phyloP scores from a whole-genome alignment of 2,888 invertebrate genomes.

The Zootermopsis nevadensis region DNA sequence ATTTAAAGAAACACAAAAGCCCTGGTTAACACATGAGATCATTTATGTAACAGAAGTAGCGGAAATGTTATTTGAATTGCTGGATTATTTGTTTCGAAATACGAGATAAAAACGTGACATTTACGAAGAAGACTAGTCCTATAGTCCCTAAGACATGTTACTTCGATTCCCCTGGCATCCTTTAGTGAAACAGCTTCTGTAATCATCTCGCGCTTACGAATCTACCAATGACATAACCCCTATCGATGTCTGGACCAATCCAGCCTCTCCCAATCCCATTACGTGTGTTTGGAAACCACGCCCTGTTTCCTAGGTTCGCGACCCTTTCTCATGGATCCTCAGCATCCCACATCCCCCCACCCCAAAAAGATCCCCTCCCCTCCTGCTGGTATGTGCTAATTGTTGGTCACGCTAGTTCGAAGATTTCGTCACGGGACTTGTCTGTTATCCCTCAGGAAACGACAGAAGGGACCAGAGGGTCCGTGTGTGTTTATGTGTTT shows the following conservation, averaged over 20 bases:
- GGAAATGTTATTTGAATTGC: too few species aligned
- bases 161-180: neutral
- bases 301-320: constrained; percentile 18
- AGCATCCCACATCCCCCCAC: neutral
- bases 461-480: constrained; percentile 24
- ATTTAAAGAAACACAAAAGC: too few species aligned
- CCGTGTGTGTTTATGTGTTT: constrained; percentile 4
- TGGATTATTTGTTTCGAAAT: too few species aligned
- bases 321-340: constrained; percentile 21
- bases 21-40: too few species aligned
- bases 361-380: neutral
- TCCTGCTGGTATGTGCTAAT: constrained; percentile 19
- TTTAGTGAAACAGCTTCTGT: neutral
- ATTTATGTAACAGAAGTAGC: too few species aligned
- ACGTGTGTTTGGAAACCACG: constrained; percentile 13
- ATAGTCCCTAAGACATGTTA: neutral
- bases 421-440: constrained; percentile 11
- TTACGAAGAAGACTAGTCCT: neutral
- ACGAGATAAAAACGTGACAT: too few species aligned
- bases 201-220: neutral
- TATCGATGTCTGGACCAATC: constrained; percentile 21
- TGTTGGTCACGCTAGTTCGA: constrained; percentile 9
- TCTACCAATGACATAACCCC: constrained; percentile 20
- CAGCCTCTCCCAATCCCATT: neutral
- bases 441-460: neutral